Evolutionary conservation across 1,140 invertebrate species (phyloP).

Genomic region (Plectrocnemia conspersa): DNA sequence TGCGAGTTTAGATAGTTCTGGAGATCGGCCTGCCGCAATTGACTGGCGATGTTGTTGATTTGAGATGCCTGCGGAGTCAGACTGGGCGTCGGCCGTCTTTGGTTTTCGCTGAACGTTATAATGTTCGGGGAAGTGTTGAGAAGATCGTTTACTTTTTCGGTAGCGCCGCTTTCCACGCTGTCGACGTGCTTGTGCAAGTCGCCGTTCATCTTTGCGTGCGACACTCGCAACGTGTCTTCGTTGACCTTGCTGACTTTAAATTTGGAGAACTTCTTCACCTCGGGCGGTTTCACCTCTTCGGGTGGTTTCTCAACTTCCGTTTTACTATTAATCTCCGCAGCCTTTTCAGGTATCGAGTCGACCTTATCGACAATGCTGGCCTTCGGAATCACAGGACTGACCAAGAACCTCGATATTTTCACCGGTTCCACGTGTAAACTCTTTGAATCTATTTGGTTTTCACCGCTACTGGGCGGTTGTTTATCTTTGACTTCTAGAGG

Average conservation of each 20-base stretch:
- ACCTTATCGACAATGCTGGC: slow-evolving; percentile 8
- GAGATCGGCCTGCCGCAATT: slow-evolving; percentile 25
- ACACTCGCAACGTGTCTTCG: slow-evolving; percentile 19
- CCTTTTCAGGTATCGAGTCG: background rate
- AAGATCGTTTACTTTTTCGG: background rate
- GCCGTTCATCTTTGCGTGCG: slow-evolving; percentile 32
- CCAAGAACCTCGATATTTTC: slow-evolving; percentile 74
- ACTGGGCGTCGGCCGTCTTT: slow-evolving; percentile 25
- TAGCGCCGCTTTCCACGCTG: background rate
- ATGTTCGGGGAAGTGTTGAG: background rate
- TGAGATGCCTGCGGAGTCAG: slow-evolving; percentile 29
- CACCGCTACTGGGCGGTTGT: background rate
- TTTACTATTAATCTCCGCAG: background rate
- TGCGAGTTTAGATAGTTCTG: slow-evolving; percentile 29
- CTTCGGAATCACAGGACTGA: slow-evolving; percentile 63
- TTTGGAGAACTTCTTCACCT: slow-evolving; percentile 30
- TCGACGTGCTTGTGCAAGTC: background rate
- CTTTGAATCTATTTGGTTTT: slow-evolving; percentile 8
- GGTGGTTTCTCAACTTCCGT: background rate
- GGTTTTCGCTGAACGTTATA: slow-evolving; percentile 7
- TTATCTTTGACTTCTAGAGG: slow-evolving; percentile 7
- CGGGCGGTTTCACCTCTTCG: slow-evolving; percentile 15
- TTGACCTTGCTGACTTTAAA: slow-evolving; percentile 34
- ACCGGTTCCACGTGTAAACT: slow-evolving; percentile 44
- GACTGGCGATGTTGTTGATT: slow-evolving; percentile 27